A percentile compares a stretch with the other conserved stretches of the same genome.
These are phyloP conservation scores for Poeciliopsis occidentalis DNA, from an alignment of 2,113 vertebrate genomes.

Conservation along the genomic window DNA sequence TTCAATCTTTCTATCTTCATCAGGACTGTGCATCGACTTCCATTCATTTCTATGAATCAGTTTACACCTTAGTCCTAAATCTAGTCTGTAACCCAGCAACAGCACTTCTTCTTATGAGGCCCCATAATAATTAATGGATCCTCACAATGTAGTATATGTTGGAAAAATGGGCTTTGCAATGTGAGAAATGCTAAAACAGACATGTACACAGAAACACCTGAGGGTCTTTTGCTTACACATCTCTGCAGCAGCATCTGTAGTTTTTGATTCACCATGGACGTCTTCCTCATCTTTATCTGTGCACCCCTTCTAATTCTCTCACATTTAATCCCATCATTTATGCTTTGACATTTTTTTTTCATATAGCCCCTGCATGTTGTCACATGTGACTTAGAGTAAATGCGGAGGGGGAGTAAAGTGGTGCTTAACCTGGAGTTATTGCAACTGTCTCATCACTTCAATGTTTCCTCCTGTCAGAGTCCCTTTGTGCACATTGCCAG, in stretches of 20 bases:
- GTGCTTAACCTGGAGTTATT: neutral
- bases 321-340: slow-evolving; percentile 56
- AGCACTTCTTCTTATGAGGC: too few relatives aligned
- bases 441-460: neutral
- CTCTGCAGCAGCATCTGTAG: neutral
- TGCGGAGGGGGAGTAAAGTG: neutral
- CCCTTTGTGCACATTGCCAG: slow-evolving; percentile 98
- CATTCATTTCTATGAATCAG: too few relatives aligned
- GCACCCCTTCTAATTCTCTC: slow-evolving; percentile 31
- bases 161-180: too few relatives aligned
- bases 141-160: too few relatives aligned
- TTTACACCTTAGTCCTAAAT: too few relatives aligned
- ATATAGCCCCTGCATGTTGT: neutral
- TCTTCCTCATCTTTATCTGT: slow-evolving; percentile 12
- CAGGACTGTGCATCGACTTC: too few relatives aligned
- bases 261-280: slow-evolving; percentile 22
- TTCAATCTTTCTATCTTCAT: too few relatives aligned
- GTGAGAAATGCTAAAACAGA: neutral
- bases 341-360: slow-evolving; percentile 20
- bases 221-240: neutral
- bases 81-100: too few relatives aligned
- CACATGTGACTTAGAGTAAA: slow-evolving; percentile 3
- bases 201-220: neutral
- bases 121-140: too few relatives aligned
- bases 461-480: slow-evolving; percentile 78